A percentile compares a stretch with the other conserved stretches of the same genome.
Conservation (phyloP, 2,888 invertebrate genomes). For the Euphydryas editha region DNA sequence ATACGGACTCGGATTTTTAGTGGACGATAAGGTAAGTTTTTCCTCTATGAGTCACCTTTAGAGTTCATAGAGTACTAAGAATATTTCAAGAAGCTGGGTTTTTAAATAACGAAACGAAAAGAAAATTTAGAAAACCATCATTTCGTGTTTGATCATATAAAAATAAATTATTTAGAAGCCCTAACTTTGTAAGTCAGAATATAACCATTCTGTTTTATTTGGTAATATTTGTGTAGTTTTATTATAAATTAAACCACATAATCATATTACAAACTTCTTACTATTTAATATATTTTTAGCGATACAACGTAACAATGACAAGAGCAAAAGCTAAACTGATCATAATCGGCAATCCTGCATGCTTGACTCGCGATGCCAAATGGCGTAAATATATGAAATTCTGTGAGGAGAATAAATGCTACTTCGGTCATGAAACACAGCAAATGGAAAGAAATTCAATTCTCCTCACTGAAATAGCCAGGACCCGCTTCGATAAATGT, state of each 20-base stretch:
- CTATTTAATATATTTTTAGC: constrained; percentile 61
- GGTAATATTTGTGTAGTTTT: no score
- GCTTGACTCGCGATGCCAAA: constrained; percentile 58
- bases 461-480: constrained; percentile 54
- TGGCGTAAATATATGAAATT: constrained; percentile 71
- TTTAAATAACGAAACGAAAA: no score
- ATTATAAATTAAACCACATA: background rate
- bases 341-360: constrained; percentile 76
- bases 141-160: no score
- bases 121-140: no score
- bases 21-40: constrained; percentile 68
- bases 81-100: no score
- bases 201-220: no score
- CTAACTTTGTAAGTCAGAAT: no score
- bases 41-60: no score
- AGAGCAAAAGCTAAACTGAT: constrained; percentile 87
- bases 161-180: no score
- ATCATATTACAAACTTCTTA: background rate
- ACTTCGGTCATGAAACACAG: constrained; percentile 61
- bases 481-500: constrained; percentile 53
- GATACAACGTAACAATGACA: constrained; percentile 89
- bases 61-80: background rate
- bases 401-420: constrained; percentile 58
- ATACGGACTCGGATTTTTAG: constrained; percentile 82
- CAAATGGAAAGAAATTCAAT: constrained; percentile 54